Conservation (phyloP, 1,140 invertebrate species). For the Pseudomyrmex concolor region DNA sequence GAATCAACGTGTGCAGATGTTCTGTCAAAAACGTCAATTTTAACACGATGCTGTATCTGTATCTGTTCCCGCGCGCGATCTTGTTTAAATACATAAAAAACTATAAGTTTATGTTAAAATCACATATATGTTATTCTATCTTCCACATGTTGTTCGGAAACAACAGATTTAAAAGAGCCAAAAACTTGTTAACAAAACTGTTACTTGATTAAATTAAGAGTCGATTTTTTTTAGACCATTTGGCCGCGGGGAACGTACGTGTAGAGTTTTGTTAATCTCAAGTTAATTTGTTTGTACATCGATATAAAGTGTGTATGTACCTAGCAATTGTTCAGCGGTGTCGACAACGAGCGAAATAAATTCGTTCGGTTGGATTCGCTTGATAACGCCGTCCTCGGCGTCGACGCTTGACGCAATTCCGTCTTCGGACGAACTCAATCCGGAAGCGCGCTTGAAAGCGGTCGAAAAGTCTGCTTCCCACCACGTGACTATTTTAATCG, state of each 20-base stretch:
- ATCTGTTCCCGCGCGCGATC: neutral
- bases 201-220: slow-evolving; percentile 4
- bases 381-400: slow-evolving; percentile 86
- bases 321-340: slow-evolving; percentile 88
- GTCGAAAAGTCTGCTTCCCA: slow-evolving; percentile 89
- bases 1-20: slow-evolving; percentile 91
- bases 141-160: too few relatives aligned
- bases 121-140: neutral
- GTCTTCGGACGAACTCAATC: slow-evolving; percentile 77
- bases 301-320: slow-evolving; percentile 54
- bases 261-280: too few relatives aligned
- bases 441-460: slow-evolving; percentile 85
- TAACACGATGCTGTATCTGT: neutral
- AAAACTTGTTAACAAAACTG: neutral
- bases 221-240: neutral
- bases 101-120: neutral
- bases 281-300: neutral
- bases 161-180: neutral
- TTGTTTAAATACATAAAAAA: neutral
- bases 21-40: slow-evolving; percentile 81
- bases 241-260: too few relatives aligned
- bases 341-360: slow-evolving; percentile 89
- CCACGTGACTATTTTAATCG: slow-evolving; percentile 92
- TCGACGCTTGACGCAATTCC: slow-evolving; percentile 14
- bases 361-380: slow-evolving; percentile 90